A percentile compares a stretch with the other conserved stretches of the same genome.
phyloP scores from a whole-genome alignment of 2,797 vertebrate species.

The Helostoma temminkii region DNA sequence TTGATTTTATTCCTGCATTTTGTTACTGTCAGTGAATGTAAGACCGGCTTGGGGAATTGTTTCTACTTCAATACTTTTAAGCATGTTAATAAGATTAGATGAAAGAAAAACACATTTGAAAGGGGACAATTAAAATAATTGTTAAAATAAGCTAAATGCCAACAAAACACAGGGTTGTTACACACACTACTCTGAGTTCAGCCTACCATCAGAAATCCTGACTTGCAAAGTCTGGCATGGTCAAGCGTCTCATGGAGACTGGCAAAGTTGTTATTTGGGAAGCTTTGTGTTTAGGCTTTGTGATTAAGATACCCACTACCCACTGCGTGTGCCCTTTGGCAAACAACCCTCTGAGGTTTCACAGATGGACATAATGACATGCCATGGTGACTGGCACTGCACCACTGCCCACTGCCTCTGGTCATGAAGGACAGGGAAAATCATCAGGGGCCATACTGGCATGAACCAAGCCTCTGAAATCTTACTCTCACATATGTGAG shows the following conservation, averaged over 20 bases:
- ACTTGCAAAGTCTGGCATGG: constrained; percentile 32
- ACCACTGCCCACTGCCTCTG: constrained; percentile 62
- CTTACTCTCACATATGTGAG: constrained; percentile 62
- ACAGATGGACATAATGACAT: constrained; percentile 67
- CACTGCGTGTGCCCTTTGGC: constrained; percentile 64
- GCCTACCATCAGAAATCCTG: constrained; percentile 46
- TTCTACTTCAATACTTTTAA: neutral
- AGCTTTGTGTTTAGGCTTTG: constrained; percentile 60
- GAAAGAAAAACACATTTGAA: neutral
- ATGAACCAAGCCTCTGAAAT: constrained; percentile 51
- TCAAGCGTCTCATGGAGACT: constrained; percentile 38
- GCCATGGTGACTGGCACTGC: constrained; percentile 47
- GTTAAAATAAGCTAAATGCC: neutral
- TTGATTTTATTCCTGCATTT: neutral
- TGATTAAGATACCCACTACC: constrained; percentile 71
- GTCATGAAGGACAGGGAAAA: constrained; percentile 65
- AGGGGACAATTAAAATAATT: neutral
- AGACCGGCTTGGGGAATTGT: no score
- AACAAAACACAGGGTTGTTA: neutral
- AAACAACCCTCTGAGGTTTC: constrained; percentile 61
- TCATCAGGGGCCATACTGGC: constrained; percentile 56
- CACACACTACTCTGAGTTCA: constrained; percentile 23
- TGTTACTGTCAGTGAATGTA: neutral
- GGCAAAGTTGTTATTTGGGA: constrained; percentile 30
- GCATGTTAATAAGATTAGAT: neutral